Conservation (phyloP, 2,888 invertebrate species). For the Thera britannica region DNA sequence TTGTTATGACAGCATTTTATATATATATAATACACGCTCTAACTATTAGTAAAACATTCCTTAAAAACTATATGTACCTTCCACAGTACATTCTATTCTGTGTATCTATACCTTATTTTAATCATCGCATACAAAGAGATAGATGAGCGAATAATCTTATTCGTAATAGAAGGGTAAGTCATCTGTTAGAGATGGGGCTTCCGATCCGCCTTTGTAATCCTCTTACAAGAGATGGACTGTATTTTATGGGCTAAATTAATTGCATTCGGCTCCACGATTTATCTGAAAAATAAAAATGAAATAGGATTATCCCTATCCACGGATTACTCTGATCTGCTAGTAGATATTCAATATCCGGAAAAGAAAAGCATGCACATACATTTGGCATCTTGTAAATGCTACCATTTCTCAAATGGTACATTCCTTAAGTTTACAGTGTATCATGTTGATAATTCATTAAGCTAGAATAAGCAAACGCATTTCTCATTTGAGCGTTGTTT, state of each 20-base stretch:
- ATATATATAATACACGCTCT: no score
- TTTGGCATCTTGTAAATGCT: no score
- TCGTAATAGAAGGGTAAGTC: conserved; percentile 33
- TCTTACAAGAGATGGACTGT: conserved; percentile 45
- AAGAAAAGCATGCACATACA: no score
- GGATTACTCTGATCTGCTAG: neutral
- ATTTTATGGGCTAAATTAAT: conserved; percentile 47
- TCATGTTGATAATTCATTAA: conserved; percentile 2
- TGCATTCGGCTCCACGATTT: conserved; percentile 42
- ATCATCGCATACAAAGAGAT: conserved; percentile 29
- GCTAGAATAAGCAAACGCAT: neutral
- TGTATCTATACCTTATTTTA: conserved; percentile 8
- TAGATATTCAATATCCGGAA: no score
- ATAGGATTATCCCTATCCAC: neutral
- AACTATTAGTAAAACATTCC: no score
- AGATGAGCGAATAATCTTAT: conserved; percentile 33
- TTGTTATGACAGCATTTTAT: no score
- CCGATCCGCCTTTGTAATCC: conserved; percentile 41
- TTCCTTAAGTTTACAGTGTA: no score
- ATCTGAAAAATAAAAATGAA: conserved; percentile 20
- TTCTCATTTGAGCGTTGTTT: neutral
- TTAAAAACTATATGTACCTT: no score
- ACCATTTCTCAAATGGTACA: no score
- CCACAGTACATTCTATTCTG: no score
- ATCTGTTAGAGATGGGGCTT: conserved; percentile 37